Base-by-base conservation (phyloP, 2,888 invertebrate genomes). In the Ectobius pallidus region DNA sequence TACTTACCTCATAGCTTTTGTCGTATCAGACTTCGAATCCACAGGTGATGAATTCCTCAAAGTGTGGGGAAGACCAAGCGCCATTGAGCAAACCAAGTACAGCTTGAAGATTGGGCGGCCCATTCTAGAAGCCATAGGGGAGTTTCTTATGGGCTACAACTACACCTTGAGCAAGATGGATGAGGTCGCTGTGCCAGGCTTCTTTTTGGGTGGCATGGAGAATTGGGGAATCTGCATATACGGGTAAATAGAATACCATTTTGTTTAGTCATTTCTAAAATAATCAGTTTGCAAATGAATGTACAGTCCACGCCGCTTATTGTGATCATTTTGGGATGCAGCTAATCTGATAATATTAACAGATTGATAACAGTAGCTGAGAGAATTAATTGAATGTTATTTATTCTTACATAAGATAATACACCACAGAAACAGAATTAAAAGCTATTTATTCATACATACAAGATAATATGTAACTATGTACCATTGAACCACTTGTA, bases 181-280 rank as follows among this genome's bases (percentile, higher is more conserved):
- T 78, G 84, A 86, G 83, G 82, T 86, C 63, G 76, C 76, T 20
- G 44, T 76, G 16, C 76, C 76, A 16, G 76, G 75, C 62, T 76
- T 75, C 55, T 79, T 81, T 18, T 84, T 85, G 4, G 83, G 84
- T 6, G 85, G 84, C 34, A 85, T 18, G 84, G 85, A 94, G 81
- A 94, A 94, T 80, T 94, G 93, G 93, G 94, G 94, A 0, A 81
- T 93, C 18, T 88, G 93, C 11, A 92, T 92, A 0, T 94, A 90
- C 82, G 88, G 90, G 90, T 89, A 79, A 52, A 11, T 34, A 34
- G n/a, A n/a, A n/a, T n/a, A n/a, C n/a, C n/a, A n/a, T n/a, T n/a
- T n/a, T n/a, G n/a, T n/a, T n/a, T n/a, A n/a, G n/a, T n/a, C n/a
- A n/a, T n/a, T n/a, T n/a, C n/a, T n/a, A n/a, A n/a, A n/a, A n/a